These are phyloP conservation scores for Patella depressa DNA, from an alignment of 2,888 invertebrate species.

Conservation along the genomic window DNA sequence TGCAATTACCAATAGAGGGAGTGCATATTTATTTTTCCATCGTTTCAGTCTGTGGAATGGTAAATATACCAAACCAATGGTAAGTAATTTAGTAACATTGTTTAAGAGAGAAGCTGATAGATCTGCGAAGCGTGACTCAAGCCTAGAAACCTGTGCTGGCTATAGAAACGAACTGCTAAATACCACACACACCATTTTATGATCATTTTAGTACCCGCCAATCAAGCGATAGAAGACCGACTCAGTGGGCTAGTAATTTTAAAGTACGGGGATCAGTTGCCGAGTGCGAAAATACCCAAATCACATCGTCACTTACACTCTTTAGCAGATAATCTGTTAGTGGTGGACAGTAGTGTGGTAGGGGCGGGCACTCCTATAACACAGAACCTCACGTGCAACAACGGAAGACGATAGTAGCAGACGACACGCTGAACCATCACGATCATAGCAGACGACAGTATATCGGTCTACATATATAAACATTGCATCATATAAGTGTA, in stretches of 20 bases:
- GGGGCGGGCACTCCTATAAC: not conserved
- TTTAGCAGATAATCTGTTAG: not conserved
- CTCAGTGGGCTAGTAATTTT: constrained; percentile 9
- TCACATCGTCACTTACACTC: not conserved
- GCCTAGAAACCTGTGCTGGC: not conserved
- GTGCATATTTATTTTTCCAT: too few species aligned
- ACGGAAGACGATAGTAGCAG: not conserved
- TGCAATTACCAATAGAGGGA: too few species aligned
- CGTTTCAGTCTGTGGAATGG: too few species aligned
- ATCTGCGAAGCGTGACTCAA: not conserved
- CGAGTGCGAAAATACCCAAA: constrained; percentile 9
- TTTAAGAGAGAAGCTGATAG: not conserved
- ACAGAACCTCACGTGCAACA: not conserved
- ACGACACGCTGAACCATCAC: constrained; percentile 1
- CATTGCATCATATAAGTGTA: constrained; percentile 13
- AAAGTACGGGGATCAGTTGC: not conserved
- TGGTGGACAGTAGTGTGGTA: not conserved
- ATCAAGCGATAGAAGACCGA: constrained; percentile 7
- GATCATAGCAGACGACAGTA: constrained; percentile 3
- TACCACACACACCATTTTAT: constrained; percentile 8
- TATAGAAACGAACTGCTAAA: constrained; percentile 6
- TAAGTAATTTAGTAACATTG: too few species aligned
- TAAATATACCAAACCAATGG: too few species aligned
- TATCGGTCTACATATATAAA: constrained; percentile 17
- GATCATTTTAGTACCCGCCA: constrained; percentile 12